Base-by-base conservation (phyloP, 2,113 vertebrate species). In the Hippocampus zosterae region DNA sequence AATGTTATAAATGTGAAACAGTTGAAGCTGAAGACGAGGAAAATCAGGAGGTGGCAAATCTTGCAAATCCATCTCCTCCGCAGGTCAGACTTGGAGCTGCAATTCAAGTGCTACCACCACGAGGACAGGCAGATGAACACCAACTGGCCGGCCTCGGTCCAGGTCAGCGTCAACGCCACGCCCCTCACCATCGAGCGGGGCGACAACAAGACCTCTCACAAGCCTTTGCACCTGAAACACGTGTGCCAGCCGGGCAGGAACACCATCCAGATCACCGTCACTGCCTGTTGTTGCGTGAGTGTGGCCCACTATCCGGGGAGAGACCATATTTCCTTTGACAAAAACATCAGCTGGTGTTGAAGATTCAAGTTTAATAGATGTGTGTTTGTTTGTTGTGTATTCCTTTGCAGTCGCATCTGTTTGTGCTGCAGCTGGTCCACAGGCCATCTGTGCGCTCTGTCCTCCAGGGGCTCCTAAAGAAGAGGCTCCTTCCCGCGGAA, bases 51-150 rank as follows among this genome's bases (percentile, higher is more conserved):
- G 8, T 9, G 2, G 1, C 2, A 21, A 62, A 27, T 29, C 27
- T 59, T 29, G 25, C 60, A 41, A 23, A 62, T 3, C 37, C 25
- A 37, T 27, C 15, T 16, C 69, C 15, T 48, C 52, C 21, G 0
- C 77, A 98, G 97, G 91, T 98, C 97, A 48, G 97, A 99, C 87
- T 91, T 99, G 83, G 97, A 99, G 84, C 94, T 99, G 69, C 97
- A 99, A 90, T 99, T 99, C 86, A 99, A 99, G 84, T 99, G 97
- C 92, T 99, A 99, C 89, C 97, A 99, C 86, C 97, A 99, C 0
- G 97, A 99, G 90, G 97, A 99, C 90, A 91, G 97, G 75, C 97
- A 99, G 91, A 99, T 98, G 97, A 99, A 99, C 92, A 99, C 97
- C 77, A 99, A 99, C 91, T 99, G 97, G 97, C 97, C 97, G 0